Percentiles rank a stretch among this genome's conserved stretches.
These are phyloP conservation scores for Dasyurus viverrinus DNA, from an alignment of 2,113 vertebrate species.

Conservation along the genomic window DNA sequence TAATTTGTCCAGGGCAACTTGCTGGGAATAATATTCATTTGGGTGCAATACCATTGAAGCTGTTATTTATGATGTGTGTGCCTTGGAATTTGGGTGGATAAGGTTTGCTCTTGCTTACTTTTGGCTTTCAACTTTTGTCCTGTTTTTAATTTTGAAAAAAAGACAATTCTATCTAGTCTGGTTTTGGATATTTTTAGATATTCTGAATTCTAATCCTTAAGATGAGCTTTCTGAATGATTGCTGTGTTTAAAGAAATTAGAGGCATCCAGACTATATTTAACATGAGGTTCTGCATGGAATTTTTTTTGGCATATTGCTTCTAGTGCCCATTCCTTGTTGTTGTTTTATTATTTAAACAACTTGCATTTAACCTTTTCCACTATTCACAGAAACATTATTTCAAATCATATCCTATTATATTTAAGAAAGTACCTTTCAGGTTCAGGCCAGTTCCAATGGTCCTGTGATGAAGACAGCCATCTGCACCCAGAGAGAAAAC, in stretches of 20 bases:
- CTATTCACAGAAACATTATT: not conserved
- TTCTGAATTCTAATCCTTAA: constrained; percentile 17
- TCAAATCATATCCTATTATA: not conserved
- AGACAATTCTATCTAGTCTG: constrained; percentile 4
- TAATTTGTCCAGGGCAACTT: not conserved
- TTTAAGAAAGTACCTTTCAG: not conserved
- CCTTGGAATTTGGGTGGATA: constrained; percentile 1
- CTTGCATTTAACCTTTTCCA: not conserved
- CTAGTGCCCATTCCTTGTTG: not conserved
- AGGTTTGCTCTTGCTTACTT: constrained; percentile 18
- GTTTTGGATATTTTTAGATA: not conserved
- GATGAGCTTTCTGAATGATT: not conserved
- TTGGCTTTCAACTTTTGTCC: constrained; percentile 17
- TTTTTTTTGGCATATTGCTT: not conserved
- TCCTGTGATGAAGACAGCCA: too few relatives aligned
- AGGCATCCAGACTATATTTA: not conserved
- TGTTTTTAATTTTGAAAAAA: constrained; percentile 6
- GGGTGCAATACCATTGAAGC: not conserved
- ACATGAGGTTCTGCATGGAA: not conserved
- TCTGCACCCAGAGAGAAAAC: too few relatives aligned
- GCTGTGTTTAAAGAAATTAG: constrained; percentile 30
- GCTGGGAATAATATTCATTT: not conserved
- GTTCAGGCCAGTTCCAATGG: too few relatives aligned
- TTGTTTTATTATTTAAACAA: too few relatives aligned
- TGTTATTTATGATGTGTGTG: not conserved